phyloP scores from a whole-genome alignment of 2,888 invertebrate genomes.

The Tenthredo mesomela region DNA sequence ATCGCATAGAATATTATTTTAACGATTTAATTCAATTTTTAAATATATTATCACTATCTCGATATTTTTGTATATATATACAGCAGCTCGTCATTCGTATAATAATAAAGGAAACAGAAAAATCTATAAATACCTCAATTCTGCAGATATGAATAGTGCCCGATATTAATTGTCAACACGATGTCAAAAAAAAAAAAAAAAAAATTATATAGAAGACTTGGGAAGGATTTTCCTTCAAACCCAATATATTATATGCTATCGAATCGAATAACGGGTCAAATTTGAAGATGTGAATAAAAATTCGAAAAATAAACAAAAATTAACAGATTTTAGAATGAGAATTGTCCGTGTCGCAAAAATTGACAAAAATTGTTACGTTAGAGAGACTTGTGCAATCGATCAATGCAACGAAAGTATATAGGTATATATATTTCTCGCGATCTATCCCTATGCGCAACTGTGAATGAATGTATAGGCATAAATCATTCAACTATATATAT shows the following conservation, averaged over 20 bases:
- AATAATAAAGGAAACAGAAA: background rate
- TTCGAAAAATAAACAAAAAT: background rate
- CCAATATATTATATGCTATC: background rate
- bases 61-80: too few species aligned
- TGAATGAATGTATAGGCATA: background rate
- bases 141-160: background rate
- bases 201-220: background rate
- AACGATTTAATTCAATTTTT: background rate
- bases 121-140: background rate
- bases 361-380: background rate
- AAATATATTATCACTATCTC: background rate
- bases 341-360: background rate
- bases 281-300: background rate
- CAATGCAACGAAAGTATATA: conserved; percentile 5
- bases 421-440: too few species aligned
- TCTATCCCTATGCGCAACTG: conserved; percentile 1
- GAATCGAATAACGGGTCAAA: background rate
- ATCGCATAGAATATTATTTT: background rate
- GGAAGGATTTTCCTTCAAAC: background rate
- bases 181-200: too few species aligned
- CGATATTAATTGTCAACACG: too few species aligned
- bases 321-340: background rate
- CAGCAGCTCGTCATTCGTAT: background rate
- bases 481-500: too few species aligned
- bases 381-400: conserved; percentile 15